Conservation (phyloP, 2,113 vertebrate genomes). For the Nematolebias whitei region DNA sequence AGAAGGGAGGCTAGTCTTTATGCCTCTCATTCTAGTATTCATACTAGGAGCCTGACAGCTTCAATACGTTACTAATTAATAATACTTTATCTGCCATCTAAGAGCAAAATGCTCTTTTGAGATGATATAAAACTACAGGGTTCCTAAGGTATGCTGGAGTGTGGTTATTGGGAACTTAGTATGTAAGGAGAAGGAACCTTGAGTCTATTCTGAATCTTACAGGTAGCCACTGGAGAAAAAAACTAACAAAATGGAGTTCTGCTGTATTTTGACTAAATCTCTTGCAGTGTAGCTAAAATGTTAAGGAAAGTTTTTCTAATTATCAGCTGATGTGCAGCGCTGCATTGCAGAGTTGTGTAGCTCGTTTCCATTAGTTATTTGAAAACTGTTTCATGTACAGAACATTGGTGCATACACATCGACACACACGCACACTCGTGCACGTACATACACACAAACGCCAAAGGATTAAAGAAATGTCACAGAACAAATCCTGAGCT, state of each 20-base stretch:
- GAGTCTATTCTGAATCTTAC: background rate
- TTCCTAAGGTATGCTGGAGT: background rate
- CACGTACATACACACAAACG: constrained; percentile 3
- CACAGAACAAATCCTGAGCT: constrained; percentile 20
- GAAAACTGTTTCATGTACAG: constrained; percentile 20
- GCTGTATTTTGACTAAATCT: background rate
- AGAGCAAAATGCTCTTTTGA: background rate
- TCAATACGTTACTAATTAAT: background rate
- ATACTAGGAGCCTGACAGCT: background rate
- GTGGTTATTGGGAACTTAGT: background rate
- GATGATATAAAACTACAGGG: background rate
- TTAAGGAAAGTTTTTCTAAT: background rate
- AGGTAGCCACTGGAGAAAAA: background rate
- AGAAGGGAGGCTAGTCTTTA: background rate
- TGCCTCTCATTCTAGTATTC: background rate
- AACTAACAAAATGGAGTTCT: background rate
- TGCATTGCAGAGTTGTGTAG: constrained; percentile 32
- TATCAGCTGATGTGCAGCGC: background rate
- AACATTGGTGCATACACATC: background rate
- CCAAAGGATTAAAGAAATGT: constrained; percentile 10
- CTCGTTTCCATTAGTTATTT: constrained; percentile 26
- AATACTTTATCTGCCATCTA: background rate
- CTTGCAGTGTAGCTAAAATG: background rate
- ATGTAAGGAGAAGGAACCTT: background rate
- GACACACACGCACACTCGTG: too few relatives aligned